These are phyloP conservation scores for Cydia amplana DNA, from an alignment of 1,140 invertebrate genomes.

Conservation along the genomic window DNA sequence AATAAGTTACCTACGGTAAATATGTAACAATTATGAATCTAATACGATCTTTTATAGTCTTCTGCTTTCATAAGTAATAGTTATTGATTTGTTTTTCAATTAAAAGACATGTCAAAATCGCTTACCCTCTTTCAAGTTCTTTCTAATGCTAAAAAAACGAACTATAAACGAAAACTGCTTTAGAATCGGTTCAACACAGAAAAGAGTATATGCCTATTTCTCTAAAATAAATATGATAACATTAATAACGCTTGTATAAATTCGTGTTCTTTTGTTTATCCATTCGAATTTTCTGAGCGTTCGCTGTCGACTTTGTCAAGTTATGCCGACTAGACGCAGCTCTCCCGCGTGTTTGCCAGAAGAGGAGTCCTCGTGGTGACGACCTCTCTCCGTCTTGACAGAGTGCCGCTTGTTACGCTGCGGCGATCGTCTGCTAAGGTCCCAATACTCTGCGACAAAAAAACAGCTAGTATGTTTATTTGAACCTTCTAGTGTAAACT, in stretches of 20 bases:
- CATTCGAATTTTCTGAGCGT: conserved; percentile 6
- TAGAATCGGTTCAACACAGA: background rate
- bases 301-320: background rate
- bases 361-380: conserved; percentile 91
- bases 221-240: background rate
- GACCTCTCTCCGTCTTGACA: conserved; percentile 83
- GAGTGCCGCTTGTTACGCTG: conserved; percentile 68
- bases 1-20: too few relatives aligned
- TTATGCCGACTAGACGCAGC: conserved; percentile 85
- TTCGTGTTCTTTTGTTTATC: conserved; percentile 23
- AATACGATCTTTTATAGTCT: too few relatives aligned
- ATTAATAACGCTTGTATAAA: conserved; percentile 5
- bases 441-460: conserved; percentile 63
- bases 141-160: too few relatives aligned
- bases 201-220: background rate
- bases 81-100: too few relatives aligned
- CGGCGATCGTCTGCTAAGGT: conserved; percentile 65
- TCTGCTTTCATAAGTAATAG: too few relatives aligned
- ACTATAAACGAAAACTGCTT: conserved; percentile 31
- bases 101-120: too few relatives aligned
- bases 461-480: background rate
- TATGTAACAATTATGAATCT: too few relatives aligned
- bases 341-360: conserved; percentile 87
- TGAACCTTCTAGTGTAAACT: background rate
- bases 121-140: too few relatives aligned